Base-by-base conservation (phyloP, 2,888 invertebrate species). In the Tachina grossa region DNA sequence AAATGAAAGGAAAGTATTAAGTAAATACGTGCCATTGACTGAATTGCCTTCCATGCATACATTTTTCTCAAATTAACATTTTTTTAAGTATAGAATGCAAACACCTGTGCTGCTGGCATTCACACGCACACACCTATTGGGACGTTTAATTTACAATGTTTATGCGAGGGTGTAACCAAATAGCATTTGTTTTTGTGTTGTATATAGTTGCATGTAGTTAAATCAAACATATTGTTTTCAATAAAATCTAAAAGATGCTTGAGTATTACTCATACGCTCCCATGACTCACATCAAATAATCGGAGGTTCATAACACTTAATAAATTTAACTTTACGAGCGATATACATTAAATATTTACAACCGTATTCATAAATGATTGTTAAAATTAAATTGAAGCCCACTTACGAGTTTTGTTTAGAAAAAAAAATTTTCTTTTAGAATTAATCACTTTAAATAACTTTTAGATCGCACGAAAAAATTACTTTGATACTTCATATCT, bases 21-120 rank as follows among this genome's bases (percentile, higher is more conserved):
- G 80, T 69, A 43, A 71, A 71, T 59, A 78, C 80, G 79, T 83
- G 83, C 72, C 55, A 68, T 43, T 74, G 61, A 63, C 74, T 31
- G 31, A 31, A 31, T 6, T 72, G 53, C 49, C 53, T 49, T 61
- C 51, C 22, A 49, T 85, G 77, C 75, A 85, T 53, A 69, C 22
- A 69, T 61, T 61, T 61, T 22, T 31, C 16, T 31, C 61, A 51
- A 45, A 61, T 59, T 49, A 45, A 55, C 22, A 39, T 51, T 69
- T 68, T 75, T n/a, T 14, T 0, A 51, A 51, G 31, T 45, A 49
- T 39, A 11, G 59, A 76, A 72, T 61, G 49, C 31, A 74, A 78
- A 65, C 78, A 85, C 78, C 75, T 85, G 84, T 39, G 66, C n/a
- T 43, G 43, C 51, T 47, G 19, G 14, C n/a, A 41, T 16, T 9